These are phyloP conservation scores for Eupsilia transversa DNA, from an alignment of 2,888 invertebrate genomes.

Conservation along the genomic window DNA sequence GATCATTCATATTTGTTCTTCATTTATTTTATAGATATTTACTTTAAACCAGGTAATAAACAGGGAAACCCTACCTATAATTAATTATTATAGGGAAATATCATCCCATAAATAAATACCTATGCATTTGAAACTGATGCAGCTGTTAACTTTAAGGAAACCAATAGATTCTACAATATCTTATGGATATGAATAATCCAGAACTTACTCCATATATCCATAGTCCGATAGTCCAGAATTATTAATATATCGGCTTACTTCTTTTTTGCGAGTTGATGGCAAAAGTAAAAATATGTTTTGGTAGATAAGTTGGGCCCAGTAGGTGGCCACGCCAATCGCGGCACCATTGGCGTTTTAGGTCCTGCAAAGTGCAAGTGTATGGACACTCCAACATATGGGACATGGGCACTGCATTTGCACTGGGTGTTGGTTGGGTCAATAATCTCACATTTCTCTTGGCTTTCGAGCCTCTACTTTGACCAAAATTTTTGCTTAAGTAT, in stretches of 20 bases:
- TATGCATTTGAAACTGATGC: not conserved
- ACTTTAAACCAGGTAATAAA: not conserved
- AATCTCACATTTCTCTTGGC: not conserved
- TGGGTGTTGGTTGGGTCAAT: not conserved
- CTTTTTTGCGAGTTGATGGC: not conserved
- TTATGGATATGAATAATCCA: not conserved
- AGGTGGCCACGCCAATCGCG: not conserved
- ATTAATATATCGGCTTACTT: too few relatives aligned
- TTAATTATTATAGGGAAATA: not conserved
- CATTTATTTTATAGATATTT: not conserved
- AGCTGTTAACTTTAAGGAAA: constrained; percentile 5
- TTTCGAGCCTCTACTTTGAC: not conserved
- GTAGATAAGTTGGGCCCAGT: not conserved
- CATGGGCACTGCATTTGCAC: not conserved
- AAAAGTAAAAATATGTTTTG: not conserved
- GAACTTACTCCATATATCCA: too few relatives aligned
- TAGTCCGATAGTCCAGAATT: too few relatives aligned
- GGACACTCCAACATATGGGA: not conserved
- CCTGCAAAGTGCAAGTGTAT: not conserved
- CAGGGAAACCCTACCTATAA: not conserved
- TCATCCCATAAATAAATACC: constrained; percentile 1
- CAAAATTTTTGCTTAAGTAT: not conserved
- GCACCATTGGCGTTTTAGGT: not conserved
- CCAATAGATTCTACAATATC: not conserved
- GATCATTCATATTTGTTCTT: not conserved